Conservation (phyloP, 2,113 vertebrate genomes). For the Pangasianodon hypophthalmus region DNA sequence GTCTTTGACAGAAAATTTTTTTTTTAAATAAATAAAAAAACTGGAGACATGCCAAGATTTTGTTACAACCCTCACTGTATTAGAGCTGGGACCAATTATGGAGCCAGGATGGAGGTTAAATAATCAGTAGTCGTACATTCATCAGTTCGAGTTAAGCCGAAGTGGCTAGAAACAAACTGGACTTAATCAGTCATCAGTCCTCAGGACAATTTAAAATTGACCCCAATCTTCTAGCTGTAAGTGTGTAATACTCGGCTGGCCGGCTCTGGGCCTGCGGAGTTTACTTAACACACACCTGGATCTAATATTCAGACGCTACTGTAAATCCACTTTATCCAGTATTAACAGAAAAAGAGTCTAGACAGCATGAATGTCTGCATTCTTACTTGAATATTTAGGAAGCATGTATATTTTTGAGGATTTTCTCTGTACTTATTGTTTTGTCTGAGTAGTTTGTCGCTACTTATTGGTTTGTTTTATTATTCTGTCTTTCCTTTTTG, state of each 20-base stretch:
- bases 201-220: neutral
- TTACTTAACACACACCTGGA: constrained; percentile 5
- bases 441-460: neutral
- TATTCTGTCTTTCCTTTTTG: neutral
- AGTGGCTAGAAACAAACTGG: neutral
- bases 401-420: neutral
- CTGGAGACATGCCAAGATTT: neutral
- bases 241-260: neutral
- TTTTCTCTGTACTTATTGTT: neutral
- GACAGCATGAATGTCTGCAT: neutral
- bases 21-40: no score
- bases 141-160: neutral
- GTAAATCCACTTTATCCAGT: neutral
- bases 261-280: neutral
- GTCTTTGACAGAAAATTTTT: no score
- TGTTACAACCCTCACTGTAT: neutral
- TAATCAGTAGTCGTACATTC: neutral
- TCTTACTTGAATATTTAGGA: neutral
- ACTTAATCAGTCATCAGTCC: neutral
- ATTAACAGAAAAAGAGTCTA: neutral
- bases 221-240: neutral
- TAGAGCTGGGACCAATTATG: neutral
- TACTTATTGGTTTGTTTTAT: neutral
- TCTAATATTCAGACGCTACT: constrained; percentile 23
- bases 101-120: neutral